Evolutionary conservation across 1,140 invertebrate genomes (phyloP).

Genomic region (Listronotus bonariensis): DNA sequence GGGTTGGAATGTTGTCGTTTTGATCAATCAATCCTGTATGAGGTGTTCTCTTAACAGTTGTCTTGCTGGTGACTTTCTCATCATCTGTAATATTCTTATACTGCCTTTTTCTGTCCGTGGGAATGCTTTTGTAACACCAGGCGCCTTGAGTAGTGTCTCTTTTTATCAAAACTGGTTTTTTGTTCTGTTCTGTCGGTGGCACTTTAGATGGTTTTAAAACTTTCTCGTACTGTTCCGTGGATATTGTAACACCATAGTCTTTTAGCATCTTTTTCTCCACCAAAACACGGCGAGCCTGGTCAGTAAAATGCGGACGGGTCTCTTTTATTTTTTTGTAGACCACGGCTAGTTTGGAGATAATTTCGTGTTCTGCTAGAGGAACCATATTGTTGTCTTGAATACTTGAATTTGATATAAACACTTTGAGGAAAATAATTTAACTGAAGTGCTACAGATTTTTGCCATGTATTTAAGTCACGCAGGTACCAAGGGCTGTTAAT

Average conservation of each 20-base stretch:
- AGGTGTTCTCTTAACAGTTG: constrained; percentile 1
- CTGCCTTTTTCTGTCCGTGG: not conserved
- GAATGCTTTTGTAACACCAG: not conserved
- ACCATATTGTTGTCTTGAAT: not conserved
- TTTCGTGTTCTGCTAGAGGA: not conserved
- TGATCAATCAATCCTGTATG: not conserved
- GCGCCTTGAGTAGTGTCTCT: not conserved
- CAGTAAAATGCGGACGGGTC: constrained; percentile 1
- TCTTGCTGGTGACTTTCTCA: not conserved
- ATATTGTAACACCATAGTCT: not conserved
- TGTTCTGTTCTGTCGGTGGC: not conserved
- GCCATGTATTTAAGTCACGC: too few relatives aligned
- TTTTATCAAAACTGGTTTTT: constrained; percentile 3
- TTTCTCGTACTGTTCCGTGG: not conserved
- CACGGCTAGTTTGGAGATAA: not conserved
- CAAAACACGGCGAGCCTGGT: not conserved
- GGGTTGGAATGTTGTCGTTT: not conserved
- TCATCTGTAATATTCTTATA: not conserved
- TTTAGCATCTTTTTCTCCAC: constrained; percentile 12
- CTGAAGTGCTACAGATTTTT: too few relatives aligned
- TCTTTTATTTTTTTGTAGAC: constrained; percentile 1
- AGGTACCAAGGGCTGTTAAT: too few relatives aligned
- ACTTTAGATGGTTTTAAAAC: not conserved
- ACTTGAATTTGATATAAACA: not conserved
- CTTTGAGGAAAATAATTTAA: not conserved